Conservation (phyloP, 2,888 invertebrate species). For the Macropis europaea region DNA sequence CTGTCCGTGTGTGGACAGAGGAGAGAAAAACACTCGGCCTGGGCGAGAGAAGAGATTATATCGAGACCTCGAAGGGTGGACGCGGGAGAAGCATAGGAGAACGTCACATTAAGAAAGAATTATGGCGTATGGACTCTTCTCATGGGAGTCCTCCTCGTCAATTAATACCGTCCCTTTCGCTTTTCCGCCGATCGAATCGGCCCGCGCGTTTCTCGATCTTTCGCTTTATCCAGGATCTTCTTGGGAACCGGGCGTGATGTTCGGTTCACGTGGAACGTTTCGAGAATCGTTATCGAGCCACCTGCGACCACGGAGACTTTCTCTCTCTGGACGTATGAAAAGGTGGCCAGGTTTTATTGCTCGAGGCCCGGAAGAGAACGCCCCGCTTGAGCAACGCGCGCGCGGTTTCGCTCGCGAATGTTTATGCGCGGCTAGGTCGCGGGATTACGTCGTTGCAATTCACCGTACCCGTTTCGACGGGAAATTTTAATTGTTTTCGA, state of each 20-base stretch:
- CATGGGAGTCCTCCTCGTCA: constrained; percentile 70
- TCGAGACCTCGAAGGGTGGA: constrained; percentile 47
- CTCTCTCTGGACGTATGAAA: constrained; percentile 52
- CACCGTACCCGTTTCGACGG: constrained; percentile 15
- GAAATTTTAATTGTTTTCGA: constrained; percentile 49
- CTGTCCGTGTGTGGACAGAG: constrained; percentile 5
- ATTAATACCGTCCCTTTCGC: constrained; percentile 71
- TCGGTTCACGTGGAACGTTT: constrained; percentile 47
- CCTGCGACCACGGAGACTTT: constrained; percentile 49
- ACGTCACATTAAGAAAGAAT: constrained; percentile 78
- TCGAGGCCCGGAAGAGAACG: constrained; percentile 54
- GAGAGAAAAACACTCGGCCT: constrained; percentile 65
- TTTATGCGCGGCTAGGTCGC: constrained; percentile 44
- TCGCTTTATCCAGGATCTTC: not conserved
- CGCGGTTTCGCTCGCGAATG: constrained; percentile 25
- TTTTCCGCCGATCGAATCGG: not conserved
- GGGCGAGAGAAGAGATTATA: constrained; percentile 73
- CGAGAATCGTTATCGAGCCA: constrained; percentile 37
- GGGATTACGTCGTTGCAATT: constrained; percentile 39
- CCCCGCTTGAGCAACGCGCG: constrained; percentile 38
- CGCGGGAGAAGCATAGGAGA: constrained; percentile 54
- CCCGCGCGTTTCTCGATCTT: not conserved
- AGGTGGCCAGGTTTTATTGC: constrained; percentile 41
- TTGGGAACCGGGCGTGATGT: not conserved
- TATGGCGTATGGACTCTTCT: constrained; percentile 68